These are phyloP conservation scores for Isichthys henryi DNA, from an alignment of 2,113 vertebrate species.

Conservation along the genomic window DNA sequence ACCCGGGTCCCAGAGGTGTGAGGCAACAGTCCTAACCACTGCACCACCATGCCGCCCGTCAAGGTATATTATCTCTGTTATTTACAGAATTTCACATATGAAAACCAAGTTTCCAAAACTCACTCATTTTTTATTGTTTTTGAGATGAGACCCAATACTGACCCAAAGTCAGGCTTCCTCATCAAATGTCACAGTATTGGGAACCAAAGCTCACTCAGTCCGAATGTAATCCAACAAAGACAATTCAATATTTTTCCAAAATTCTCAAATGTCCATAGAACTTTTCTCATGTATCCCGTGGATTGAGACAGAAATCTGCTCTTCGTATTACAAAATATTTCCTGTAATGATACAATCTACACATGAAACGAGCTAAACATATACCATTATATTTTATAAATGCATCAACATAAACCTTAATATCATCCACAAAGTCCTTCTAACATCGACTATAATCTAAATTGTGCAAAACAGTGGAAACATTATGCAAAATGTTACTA, in stretches of 20 bases:
- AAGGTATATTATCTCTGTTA: not conserved
- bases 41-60: no score
- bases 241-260: not conserved
- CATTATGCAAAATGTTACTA: not conserved
- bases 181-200: not conserved
- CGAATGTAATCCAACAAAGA: not conserved
- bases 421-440: not conserved
- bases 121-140: not conserved
- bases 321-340: not conserved
- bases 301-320: not conserved
- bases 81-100: not conserved
- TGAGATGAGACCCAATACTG: not conserved
- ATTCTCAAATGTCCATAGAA: not conserved
- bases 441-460: not conserved
- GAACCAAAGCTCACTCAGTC: not conserved
- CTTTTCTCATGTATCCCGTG: no score
- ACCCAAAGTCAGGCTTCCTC: not conserved
- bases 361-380: not conserved
- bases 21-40: no score
- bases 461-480: not conserved
- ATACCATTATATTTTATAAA: not conserved
- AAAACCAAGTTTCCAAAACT: not conserved
- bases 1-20: no score
- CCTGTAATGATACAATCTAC: not conserved
- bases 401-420: not conserved